Conservation (phyloP, 2,888 invertebrate genomes). For the Zelleria hepariella region DNA sequence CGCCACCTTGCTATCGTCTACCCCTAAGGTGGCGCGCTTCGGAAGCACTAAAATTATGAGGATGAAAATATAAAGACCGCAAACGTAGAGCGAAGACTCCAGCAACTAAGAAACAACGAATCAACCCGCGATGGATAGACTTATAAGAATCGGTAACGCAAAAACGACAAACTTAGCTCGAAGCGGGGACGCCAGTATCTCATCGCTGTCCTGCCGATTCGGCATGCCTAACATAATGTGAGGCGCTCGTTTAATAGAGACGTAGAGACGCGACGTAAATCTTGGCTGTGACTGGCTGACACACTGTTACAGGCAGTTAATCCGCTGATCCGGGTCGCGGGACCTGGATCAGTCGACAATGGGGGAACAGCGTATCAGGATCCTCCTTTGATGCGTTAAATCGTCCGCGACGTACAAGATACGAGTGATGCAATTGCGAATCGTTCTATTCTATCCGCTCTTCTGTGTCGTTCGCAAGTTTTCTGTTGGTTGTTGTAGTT, state of each 20-base stretch:
- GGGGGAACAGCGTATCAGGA: slow-evolving; percentile 30
- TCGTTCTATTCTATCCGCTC: not conserved
- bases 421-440: not conserved
- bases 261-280: slow-evolving; percentile 56
- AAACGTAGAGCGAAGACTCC: no score
- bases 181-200: not conserved
- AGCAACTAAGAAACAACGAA: no score
- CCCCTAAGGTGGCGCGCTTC: no score
- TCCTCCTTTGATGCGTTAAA: not conserved
- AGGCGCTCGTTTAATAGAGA: slow-evolving; percentile 28
- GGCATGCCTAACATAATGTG: slow-evolving; percentile 11
- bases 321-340: slow-evolving; percentile 57
- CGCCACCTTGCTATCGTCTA: no score
- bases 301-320: slow-evolving; percentile 64
- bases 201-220: not conserved
- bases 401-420: not conserved
- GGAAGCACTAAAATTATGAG: no score
- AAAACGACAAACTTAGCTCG: not conserved
- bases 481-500: not conserved
- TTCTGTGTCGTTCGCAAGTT: not conserved
- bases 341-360: slow-evolving; percentile 42
- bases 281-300: slow-evolving; percentile 53
- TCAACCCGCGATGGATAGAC: not conserved
- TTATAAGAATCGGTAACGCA: not conserved
- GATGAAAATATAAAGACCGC: no score